These are phyloP conservation scores for Creontiades dilutus DNA, from an alignment of 2,888 invertebrate species.

Conservation along the genomic window DNA sequence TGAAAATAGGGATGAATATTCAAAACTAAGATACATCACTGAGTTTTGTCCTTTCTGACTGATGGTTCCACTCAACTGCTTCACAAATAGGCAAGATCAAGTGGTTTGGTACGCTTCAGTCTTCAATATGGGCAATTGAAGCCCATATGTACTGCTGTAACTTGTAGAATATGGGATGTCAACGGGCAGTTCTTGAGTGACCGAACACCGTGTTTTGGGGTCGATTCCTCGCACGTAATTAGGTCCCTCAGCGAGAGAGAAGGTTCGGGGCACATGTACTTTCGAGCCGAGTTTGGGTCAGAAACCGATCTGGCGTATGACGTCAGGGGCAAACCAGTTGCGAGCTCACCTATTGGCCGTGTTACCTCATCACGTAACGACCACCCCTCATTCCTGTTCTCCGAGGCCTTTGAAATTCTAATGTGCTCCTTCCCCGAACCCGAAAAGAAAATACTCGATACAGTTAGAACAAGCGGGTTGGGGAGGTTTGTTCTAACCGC, in stretches of 20 bases:
- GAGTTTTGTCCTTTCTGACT: no score
- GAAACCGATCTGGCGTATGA: conserved; percentile 33
- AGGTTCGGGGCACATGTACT: conserved; percentile 13
- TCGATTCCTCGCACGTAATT: conserved; percentile 14
- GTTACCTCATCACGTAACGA: conserved; percentile 37
- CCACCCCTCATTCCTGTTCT: conserved; percentile 45
- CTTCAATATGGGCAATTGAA: no score
- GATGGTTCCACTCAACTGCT: no score
- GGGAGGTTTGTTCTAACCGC: no score
- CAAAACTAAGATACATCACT: no score
- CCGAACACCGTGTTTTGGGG: not conserved
- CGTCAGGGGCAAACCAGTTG: conserved; percentile 54
- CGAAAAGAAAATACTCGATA: not conserved
- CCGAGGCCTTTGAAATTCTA: conserved; percentile 25
- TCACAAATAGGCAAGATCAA: no score
- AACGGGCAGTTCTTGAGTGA: not conserved
- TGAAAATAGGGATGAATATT: no score
- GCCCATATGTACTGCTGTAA: no score
- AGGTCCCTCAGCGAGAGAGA: not conserved
- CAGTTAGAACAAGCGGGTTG: not conserved
- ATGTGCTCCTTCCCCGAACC: not conserved
- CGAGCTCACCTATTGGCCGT: conserved; percentile 59
- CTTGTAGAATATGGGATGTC: no score
- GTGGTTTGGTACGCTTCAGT: no score
- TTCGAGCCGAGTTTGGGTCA: conserved; percentile 44